Conservation (phyloP, 2,113 vertebrate species). For the Nettapus auritus region DNA sequence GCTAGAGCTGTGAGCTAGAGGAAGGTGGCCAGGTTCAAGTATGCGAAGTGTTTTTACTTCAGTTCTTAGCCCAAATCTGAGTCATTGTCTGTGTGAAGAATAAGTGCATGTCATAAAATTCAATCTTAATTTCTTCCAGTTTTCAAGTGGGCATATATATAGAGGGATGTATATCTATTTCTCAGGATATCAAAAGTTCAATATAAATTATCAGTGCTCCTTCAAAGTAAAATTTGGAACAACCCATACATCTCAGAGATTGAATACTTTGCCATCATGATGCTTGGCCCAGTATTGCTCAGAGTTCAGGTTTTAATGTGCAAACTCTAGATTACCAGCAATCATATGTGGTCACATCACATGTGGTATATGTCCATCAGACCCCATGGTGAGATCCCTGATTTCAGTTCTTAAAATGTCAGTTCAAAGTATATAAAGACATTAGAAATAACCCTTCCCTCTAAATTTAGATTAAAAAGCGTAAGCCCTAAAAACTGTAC, state of each 20-base stretch:
- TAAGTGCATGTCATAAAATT: not conserved
- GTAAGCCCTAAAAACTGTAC: not conserved
- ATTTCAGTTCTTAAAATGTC: not conserved
- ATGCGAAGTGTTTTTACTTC: not conserved
- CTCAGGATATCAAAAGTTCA: not conserved
- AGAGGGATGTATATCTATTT: not conserved
- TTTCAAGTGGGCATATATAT: not conserved
- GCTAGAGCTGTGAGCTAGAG: not conserved
- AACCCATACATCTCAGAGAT: rapidly evolving
- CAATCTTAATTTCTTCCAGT: not conserved
- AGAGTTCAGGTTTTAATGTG: not conserved
- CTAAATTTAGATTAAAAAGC: not conserved
- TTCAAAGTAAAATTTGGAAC: not conserved
- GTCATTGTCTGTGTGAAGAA: not conserved
- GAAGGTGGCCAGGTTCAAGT: not conserved
- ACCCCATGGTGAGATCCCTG: not conserved
- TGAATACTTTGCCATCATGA: not conserved
- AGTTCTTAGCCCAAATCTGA: not conserved
- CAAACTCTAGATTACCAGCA: not conserved
- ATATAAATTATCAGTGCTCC: not conserved
- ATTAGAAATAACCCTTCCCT: not conserved
- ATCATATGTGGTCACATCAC: not conserved
- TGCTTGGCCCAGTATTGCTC: not conserved
- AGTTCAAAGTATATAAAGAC: not conserved
- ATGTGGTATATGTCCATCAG: not conserved